Evolutionary conservation across 2,888 invertebrate genomes (phyloP).

Genomic region (Cephus spinipes): DNA sequence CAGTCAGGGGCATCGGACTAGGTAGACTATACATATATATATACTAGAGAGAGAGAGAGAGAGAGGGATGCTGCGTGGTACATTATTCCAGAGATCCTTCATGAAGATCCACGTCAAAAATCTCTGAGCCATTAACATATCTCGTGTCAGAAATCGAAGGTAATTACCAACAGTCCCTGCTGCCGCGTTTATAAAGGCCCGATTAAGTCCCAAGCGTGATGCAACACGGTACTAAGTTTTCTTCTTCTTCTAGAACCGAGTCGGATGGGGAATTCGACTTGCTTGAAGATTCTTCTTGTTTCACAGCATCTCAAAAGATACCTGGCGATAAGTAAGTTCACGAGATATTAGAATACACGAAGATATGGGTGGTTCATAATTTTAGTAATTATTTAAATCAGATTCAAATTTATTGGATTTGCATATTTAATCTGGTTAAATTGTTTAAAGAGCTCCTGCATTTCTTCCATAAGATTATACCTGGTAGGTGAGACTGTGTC

Average conservation of each 20-base stretch:
- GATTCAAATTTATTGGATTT: neutral
- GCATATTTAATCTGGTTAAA: neutral
- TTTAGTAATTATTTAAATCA: neutral
- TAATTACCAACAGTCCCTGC: slow-evolving; percentile 3
- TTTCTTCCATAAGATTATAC: neutral
- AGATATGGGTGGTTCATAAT: neutral
- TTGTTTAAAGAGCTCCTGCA: neutral
- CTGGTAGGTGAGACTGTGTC: neutral
- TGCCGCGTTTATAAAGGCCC: neutral
- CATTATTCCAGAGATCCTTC: slow-evolving; percentile 13
- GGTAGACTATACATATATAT: neutral
- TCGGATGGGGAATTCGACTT: neutral
- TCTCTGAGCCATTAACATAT: slow-evolving; percentile 6
- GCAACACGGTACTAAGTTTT: neutral
- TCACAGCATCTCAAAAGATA: neutral
- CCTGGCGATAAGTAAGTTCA: neutral
- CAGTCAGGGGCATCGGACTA: neutral
- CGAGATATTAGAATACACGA: neutral
- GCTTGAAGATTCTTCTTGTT: neutral
- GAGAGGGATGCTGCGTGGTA: slow-evolving; percentile 11
- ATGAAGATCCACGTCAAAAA: neutral
- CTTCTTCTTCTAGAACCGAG: neutral
- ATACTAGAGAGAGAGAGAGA: neutral
- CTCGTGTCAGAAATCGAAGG: slow-evolving; percentile 8
- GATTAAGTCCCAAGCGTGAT: neutral